Evolutionary conservation across 2,888 invertebrate species (phyloP).

Genomic region (Coenonympha glycerion): DNA sequence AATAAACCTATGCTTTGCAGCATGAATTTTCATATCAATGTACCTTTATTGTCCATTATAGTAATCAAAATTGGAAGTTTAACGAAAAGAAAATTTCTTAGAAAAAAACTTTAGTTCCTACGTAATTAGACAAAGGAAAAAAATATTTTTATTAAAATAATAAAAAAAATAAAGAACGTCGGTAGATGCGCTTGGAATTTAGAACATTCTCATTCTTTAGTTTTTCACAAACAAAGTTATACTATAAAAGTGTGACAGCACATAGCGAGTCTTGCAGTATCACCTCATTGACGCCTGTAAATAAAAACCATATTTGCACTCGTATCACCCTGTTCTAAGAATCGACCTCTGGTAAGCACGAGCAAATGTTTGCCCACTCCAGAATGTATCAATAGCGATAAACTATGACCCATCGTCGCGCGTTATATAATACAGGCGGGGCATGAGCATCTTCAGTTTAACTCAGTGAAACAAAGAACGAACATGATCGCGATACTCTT

Average conservation of each 20-base stretch:
- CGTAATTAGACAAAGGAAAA: too few relatives aligned
- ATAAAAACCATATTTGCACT: background rate
- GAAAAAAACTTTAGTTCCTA: too few relatives aligned
- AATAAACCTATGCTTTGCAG: too few relatives aligned
- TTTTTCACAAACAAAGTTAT: too few relatives aligned
- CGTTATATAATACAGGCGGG: slow-evolving; percentile 36
- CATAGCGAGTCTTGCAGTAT: background rate
- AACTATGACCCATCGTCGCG: slow-evolving; percentile 40
- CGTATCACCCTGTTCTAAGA: background rate
- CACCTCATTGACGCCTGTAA: background rate
- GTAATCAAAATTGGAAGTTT: too few relatives aligned
- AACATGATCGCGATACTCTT: slow-evolving; percentile 44
- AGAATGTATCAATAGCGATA: slow-evolving; percentile 48
- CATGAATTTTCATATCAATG: too few relatives aligned
- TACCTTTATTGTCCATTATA: too few relatives aligned
- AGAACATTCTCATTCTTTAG: too few relatives aligned
- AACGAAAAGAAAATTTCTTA: too few relatives aligned
- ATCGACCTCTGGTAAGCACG: slow-evolving; percentile 5
- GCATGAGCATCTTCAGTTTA: slow-evolving; percentile 13
- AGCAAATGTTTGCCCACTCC: slow-evolving; percentile 32
- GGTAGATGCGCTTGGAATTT: too few relatives aligned
- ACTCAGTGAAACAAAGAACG: slow-evolving; percentile 11
- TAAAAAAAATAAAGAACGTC: too few relatives aligned
- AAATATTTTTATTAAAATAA: too few relatives aligned
- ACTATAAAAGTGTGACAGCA: background rate